These are phyloP conservation scores for Meandrusa payeni DNA, from an alignment of 2,888 invertebrate species.

Conservation along the genomic window DNA sequence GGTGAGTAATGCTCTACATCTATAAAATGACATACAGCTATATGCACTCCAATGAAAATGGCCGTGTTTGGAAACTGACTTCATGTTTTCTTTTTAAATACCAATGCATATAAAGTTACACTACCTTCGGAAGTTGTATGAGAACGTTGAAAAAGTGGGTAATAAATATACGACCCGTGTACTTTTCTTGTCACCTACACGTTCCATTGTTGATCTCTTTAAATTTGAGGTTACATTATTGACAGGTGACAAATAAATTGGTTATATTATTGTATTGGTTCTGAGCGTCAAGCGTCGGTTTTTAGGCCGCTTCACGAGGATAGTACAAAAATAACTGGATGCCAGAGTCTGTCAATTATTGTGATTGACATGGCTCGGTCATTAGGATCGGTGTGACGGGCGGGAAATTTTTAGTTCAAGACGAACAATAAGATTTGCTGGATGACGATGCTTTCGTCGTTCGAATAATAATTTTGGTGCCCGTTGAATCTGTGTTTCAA, in stretches of 20 bases:
- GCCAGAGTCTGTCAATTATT: constrained; percentile 72
- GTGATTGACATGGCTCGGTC: constrained; percentile 74
- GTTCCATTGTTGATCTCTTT: constrained; percentile 66
- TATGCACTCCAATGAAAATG: constrained; percentile 64
- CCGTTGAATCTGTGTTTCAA: background rate
- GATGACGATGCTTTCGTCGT: background rate
- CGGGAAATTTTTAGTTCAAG: constrained; percentile 30
- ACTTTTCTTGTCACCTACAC: constrained; percentile 51
- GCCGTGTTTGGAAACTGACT: constrained; percentile 68
- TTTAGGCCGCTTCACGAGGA: constrained; percentile 28
- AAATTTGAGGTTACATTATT: constrained; percentile 74
- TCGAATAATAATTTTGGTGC: constrained; percentile 7
- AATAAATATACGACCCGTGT: constrained; percentile 34
- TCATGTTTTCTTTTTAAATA: constrained; percentile 53
- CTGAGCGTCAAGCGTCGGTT: constrained; percentile 28
- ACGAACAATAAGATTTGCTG: constrained; percentile 21
- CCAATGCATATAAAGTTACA: constrained; percentile 8
- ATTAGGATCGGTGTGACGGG: constrained; percentile 48
- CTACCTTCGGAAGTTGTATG: background rate
- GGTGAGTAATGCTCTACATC: constrained; percentile 53
- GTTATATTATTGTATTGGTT: constrained; percentile 31
- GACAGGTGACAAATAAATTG: constrained; percentile 53
- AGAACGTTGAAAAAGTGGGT: background rate
- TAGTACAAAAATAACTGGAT: constrained; percentile 45
- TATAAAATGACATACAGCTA: constrained; percentile 47